phyloP scores from a whole-genome alignment of 2,113 vertebrate species.

The Galemys pyrenaicus region DNA sequence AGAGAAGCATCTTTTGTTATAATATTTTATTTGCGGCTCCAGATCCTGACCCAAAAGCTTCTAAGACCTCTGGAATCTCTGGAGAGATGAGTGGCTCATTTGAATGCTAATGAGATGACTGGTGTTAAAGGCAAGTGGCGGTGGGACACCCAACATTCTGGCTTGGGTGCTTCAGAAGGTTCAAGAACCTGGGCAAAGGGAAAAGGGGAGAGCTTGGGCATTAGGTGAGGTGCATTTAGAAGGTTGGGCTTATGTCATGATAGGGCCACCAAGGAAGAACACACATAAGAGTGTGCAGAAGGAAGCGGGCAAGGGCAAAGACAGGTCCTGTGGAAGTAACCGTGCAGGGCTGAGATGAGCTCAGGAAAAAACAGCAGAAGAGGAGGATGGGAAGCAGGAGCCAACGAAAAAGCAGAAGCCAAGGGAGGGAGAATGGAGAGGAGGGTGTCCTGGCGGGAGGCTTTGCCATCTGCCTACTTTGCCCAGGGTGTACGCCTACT shows the following conservation, averaged over 20 bases:
- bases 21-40: background rate
- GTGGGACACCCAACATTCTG: background rate
- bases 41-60: background rate
- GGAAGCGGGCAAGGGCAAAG: background rate
- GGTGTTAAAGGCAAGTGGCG: background rate
- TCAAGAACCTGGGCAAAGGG: background rate
- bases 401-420: background rate
- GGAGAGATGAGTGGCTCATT: background rate
- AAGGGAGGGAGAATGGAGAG: background rate
- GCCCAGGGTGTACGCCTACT: background rate
- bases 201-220: background rate
- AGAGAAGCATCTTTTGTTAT: background rate
- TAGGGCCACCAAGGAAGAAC: background rate
- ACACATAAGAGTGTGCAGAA: background rate
- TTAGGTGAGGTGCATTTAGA: background rate
- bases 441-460: background rate
- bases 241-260: background rate
- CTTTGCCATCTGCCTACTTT: background rate
- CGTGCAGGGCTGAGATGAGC: background rate
- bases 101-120: background rate
- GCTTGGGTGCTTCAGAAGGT: background rate
- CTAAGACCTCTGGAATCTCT: background rate
- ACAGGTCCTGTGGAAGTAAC: background rate
- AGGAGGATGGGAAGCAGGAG: background rate
- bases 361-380: accelerated